These are phyloP conservation scores for Condylostylus longicornis DNA, from an alignment of 1,140 invertebrate genomes.

Conservation along the genomic window DNA sequence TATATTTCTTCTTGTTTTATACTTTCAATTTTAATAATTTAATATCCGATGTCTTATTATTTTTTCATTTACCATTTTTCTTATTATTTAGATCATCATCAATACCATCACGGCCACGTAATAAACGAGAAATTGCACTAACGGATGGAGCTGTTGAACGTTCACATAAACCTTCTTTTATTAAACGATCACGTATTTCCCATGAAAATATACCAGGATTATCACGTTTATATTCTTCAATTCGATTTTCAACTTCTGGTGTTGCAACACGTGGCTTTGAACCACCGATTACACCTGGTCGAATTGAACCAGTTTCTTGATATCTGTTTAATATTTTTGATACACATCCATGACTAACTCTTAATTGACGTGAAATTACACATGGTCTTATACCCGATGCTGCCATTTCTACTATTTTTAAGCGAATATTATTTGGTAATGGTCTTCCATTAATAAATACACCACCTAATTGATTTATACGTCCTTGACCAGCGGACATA, in stretches of 20 bases:
- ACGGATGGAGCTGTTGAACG: conserved; percentile 64
- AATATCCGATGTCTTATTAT: conserved; percentile 7
- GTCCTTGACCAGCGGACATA: conserved; percentile 51
- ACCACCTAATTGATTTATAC: conserved; percentile 72
- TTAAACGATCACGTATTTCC: conserved; percentile 75
- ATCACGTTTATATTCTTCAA: conserved; percentile 72
- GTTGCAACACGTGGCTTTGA: conserved; percentile 62
- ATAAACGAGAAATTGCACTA: conserved; percentile 68
- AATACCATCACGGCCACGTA: conserved; percentile 50
- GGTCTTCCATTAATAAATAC: conserved; percentile 70
- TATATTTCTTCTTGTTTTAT: no score
- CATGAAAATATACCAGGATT: conserved; percentile 81
- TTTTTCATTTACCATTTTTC: neutral
- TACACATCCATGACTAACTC: conserved; percentile 70
- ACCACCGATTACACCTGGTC: conserved; percentile 67
- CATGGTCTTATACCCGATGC: conserved; percentile 62
- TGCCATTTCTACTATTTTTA: conserved; percentile 72
- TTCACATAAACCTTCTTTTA: conserved; percentile 69
- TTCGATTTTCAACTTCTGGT: conserved; percentile 64
- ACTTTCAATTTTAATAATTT: conserved; percentile 18
- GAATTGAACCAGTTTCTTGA: conserved; percentile 68
- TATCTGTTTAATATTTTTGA: conserved; percentile 71
- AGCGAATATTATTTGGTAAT: conserved; percentile 58
- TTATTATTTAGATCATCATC: conserved; percentile 7
- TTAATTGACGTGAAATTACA: conserved; percentile 61